A percentile compares a stretch with the other conserved stretches of the same genome.
Conservation (phyloP, 2,113 vertebrate genomes). For the Aldabrachelys gigantea region DNA sequence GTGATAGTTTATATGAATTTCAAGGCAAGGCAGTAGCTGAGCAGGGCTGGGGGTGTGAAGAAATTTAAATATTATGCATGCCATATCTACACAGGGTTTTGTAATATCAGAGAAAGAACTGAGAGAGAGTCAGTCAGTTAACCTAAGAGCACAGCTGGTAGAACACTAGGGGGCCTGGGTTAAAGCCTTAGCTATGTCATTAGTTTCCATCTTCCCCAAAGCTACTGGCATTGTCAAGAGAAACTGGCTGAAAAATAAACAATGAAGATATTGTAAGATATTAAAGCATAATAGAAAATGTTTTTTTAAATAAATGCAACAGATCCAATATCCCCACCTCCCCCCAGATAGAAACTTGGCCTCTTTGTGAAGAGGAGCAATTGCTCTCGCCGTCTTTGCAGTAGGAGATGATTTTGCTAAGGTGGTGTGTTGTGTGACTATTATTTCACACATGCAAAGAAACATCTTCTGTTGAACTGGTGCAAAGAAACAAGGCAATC, state of each 20-base stretch:
- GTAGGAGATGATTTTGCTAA: neutral
- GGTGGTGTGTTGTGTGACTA: neutral
- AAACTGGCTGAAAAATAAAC: conserved; percentile 72
- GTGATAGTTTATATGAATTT: conserved; percentile 69
- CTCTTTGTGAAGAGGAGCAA: conserved; percentile 45
- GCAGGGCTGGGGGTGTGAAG: conserved; percentile 41
- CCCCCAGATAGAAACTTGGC: conserved; percentile 38
- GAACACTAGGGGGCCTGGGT: conserved; percentile 64
- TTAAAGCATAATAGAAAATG: conserved; percentile 62
- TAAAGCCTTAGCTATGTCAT: conserved; percentile 73
- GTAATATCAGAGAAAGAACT: conserved; percentile 37
- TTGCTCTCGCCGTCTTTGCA: conserved; percentile 1
- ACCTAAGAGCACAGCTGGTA: conserved; percentile 77
- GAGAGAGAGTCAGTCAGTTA: conserved; percentile 66
- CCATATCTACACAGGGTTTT: neutral
- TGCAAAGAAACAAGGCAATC: conserved; percentile 31
- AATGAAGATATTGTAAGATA: conserved; percentile 45
- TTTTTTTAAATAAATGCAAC: conserved; percentile 40
- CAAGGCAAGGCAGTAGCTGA: conserved; percentile 55
- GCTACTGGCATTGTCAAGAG: conserved; percentile 68
- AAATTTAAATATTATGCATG: conserved; percentile 50
- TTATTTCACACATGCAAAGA: conserved; percentile 24
- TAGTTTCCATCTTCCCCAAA: conserved; percentile 77
- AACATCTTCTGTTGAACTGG: conserved; percentile 34
- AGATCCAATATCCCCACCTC: neutral